Conservation (phyloP, 2,888 invertebrate species). For the Lasioglossum pauxillum region DNA sequence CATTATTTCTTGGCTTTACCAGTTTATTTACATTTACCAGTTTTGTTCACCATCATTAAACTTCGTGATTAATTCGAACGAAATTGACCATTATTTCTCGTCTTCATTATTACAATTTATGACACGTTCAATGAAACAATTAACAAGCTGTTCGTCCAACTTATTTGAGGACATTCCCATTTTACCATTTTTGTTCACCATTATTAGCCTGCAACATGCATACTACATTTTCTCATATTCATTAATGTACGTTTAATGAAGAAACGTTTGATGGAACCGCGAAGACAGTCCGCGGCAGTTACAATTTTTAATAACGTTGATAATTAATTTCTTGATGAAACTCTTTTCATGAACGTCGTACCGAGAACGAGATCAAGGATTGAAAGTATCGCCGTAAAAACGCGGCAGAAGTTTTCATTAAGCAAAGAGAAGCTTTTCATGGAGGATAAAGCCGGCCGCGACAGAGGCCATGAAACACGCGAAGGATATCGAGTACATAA, state of each 20-base stretch:
- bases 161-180: too few species aligned
- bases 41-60: neutral
- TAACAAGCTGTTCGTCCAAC: too few species aligned
- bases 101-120: too few species aligned
- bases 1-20: too few species aligned
- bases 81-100: too few species aligned
- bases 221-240: neutral
- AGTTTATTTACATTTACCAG: neutral
- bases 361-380: neutral
- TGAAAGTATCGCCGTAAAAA: neutral
- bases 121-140: too few species aligned
- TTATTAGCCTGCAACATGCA: neutral
- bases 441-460: neutral
- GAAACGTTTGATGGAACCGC: neutral
- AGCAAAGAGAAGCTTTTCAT: neutral
- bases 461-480: neutral
- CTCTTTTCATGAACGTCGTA: neutral
- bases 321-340: neutral
- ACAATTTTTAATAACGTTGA: neutral
- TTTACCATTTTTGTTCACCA: too few species aligned
- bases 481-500: neutral
- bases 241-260: neutral
- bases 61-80: too few species aligned
- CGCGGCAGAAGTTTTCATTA: conserved; percentile 1
- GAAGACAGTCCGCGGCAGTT: neutral